These are phyloP conservation scores for Dasysyrphus tricinctus DNA, from an alignment of 2,888 invertebrate genomes.

Conservation along the genomic window DNA sequence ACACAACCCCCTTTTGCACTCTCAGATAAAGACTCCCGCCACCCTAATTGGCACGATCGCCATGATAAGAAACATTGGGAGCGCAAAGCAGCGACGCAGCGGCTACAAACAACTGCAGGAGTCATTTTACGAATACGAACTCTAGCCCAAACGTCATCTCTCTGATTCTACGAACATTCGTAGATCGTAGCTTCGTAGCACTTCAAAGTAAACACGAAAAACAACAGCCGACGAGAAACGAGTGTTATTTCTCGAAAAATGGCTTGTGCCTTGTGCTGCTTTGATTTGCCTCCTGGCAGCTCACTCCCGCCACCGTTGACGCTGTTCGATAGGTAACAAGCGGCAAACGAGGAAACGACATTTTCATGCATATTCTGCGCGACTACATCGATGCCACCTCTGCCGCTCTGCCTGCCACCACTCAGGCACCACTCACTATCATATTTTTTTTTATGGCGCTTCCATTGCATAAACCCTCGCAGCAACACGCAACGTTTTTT, in stretches of 20 bases:
- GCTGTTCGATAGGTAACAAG: slow-evolving; percentile 37
- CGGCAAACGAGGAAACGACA: slow-evolving; percentile 71
- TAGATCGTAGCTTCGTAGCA: slow-evolving; percentile 17
- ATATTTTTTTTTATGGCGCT: slow-evolving; percentile 66
- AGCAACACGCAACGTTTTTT: slow-evolving; percentile 73
- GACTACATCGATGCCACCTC: slow-evolving; percentile 46
- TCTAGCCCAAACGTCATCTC: slow-evolving; percentile 5
- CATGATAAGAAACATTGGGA: slow-evolving; percentile 46
- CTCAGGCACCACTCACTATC: slow-evolving; percentile 26
- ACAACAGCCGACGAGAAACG: slow-evolving; percentile 52
- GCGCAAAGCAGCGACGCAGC: slow-evolving; percentile 30
- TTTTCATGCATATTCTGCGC: slow-evolving; percentile 66
- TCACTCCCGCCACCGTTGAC: slow-evolving; percentile 3
- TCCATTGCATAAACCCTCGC: slow-evolving; percentile 74
- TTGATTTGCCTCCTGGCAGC: slow-evolving; percentile 35
- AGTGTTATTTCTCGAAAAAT: slow-evolving; percentile 58
- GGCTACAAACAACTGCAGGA: slow-evolving; percentile 20
- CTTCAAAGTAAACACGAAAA: slow-evolving; percentile 62
- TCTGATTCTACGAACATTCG: slow-evolving; percentile 36
- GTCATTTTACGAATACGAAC: slow-evolving; percentile 2
- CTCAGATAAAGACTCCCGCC: slow-evolving; percentile 1
- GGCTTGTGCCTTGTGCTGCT: slow-evolving; percentile 36
- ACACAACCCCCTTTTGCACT: slow-evolving; percentile 15
- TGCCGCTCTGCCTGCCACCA: slow-evolving; percentile 42
- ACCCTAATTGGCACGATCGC: slow-evolving; percentile 8